phyloP scores from a whole-genome alignment of 2,113 vertebrate species.

The Anguilla japonica region DNA sequence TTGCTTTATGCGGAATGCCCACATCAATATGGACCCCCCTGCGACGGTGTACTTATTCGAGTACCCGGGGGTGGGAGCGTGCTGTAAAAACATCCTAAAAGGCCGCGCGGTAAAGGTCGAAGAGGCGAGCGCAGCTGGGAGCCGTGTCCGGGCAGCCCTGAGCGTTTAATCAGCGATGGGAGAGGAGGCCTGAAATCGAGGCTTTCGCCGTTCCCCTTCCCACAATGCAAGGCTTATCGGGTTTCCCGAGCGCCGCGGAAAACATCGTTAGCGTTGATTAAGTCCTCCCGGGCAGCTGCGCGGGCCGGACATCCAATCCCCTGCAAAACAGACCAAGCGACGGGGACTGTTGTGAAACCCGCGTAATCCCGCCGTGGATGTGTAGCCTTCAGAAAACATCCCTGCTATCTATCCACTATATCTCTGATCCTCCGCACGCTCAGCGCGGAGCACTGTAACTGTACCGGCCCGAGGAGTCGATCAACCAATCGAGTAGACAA shows the following conservation, averaged over 20 bases:
- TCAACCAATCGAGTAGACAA: background rate
- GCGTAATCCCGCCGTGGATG: constrained; percentile 25
- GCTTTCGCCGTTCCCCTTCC: background rate
- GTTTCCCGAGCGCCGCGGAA: constrained; percentile 37
- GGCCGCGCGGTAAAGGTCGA: background rate
- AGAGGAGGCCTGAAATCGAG: constrained; percentile 5
- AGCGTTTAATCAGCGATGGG: constrained; percentile 1
- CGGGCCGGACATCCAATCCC: constrained; percentile 28
- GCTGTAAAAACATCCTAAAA: background rate
- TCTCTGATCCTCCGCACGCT: background rate
- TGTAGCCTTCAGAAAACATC: background rate
- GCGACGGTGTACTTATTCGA: background rate
- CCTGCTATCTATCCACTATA: background rate
- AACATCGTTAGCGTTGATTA: constrained; percentile 29
- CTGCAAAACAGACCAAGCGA: background rate
- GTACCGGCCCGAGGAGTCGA: background rate
- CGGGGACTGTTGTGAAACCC: background rate
- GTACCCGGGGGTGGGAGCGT: background rate
- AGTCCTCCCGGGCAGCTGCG: constrained; percentile 27
- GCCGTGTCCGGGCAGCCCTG: background rate
- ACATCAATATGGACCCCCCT: background rate
- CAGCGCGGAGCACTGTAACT: background rate
- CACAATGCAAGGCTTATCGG: constrained; percentile 27
- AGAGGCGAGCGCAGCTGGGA: background rate
- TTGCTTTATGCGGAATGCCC: background rate